Evolutionary conservation across 2,113 vertebrate genomes (phyloP).

Genomic region (Myanophis thanlyinensis): DNA sequence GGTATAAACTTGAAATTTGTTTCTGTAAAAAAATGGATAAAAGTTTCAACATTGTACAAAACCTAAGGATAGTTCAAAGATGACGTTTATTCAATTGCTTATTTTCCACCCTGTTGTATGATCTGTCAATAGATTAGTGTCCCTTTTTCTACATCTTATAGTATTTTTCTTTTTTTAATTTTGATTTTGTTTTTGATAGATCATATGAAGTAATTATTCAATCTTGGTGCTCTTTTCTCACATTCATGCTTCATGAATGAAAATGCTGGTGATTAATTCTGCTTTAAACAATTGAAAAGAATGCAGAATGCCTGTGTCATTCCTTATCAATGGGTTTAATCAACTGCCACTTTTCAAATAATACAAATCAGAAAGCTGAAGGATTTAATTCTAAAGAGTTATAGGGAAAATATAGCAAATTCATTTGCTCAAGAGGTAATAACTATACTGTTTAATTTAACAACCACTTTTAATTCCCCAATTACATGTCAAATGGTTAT

Average conservation of each 20-base stretch:
- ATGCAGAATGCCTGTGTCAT: not conserved
- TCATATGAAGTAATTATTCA: not conserved
- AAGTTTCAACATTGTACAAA: not conserved
- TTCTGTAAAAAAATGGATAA: not conserved
- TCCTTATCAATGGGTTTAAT: conserved; percentile 53
- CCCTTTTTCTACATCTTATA: not conserved
- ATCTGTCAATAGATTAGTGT: rapidly evolving
- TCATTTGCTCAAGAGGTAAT: not conserved
- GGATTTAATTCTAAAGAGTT: conserved; percentile 53
- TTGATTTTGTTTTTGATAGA: not conserved
- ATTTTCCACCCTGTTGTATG: not conserved
- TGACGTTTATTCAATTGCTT: not conserved
- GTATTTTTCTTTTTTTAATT: not conserved
- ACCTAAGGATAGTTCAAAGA: not conserved
- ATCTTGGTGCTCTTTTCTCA: not conserved
- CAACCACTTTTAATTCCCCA: not conserved
- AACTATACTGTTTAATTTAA: not conserved
- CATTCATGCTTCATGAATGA: not conserved
- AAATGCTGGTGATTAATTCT: conserved; percentile 44
- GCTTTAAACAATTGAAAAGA: conserved; percentile 21
- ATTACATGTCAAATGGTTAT: not conserved
- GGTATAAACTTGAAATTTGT: not conserved
- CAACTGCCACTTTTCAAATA: conserved; percentile 50
- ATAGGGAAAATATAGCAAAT: conserved; percentile 35
- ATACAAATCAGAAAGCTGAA: conserved; percentile 51